phyloP scores from a whole-genome alignment of 2,113 vertebrate species.

The Promerops cafer region DNA sequence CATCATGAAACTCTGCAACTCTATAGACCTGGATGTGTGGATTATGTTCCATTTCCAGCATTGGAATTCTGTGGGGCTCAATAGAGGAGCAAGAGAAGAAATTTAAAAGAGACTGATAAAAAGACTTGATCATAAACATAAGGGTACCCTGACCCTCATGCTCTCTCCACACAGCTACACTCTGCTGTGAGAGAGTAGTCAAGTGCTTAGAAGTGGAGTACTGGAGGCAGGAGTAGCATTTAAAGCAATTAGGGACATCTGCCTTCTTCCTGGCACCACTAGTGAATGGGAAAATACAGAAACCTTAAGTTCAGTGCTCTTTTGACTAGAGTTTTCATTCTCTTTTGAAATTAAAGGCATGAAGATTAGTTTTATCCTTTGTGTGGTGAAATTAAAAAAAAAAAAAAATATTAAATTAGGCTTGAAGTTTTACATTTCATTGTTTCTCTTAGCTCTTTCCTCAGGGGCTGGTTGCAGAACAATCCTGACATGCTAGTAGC shows the following conservation, averaged over 20 bases:
- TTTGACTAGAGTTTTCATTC: background rate
- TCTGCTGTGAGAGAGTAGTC: background rate
- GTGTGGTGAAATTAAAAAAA: background rate
- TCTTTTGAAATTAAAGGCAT: background rate
- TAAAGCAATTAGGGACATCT: background rate
- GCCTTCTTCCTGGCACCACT: background rate
- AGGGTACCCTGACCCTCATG: background rate
- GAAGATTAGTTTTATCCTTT: background rate
- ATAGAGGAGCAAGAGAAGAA: background rate
- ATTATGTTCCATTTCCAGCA: background rate
- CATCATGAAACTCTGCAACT: background rate
- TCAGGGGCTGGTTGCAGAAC: background rate
- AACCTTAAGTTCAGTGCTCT: background rate
- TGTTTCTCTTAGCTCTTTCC: background rate
- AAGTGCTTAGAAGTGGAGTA: background rate
- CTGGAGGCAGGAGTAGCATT: background rate
- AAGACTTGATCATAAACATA: background rate
- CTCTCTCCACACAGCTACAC: background rate
- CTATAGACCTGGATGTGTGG: fast-evolving
- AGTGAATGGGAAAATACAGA: background rate
- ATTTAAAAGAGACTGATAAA: background rate
- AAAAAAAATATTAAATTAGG: background rate
- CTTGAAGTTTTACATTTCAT: background rate
- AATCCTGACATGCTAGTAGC: background rate
- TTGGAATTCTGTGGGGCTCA: background rate